Conservation (phyloP, 2,113 vertebrate genomes). For the Strigops habroptila region DNA sequence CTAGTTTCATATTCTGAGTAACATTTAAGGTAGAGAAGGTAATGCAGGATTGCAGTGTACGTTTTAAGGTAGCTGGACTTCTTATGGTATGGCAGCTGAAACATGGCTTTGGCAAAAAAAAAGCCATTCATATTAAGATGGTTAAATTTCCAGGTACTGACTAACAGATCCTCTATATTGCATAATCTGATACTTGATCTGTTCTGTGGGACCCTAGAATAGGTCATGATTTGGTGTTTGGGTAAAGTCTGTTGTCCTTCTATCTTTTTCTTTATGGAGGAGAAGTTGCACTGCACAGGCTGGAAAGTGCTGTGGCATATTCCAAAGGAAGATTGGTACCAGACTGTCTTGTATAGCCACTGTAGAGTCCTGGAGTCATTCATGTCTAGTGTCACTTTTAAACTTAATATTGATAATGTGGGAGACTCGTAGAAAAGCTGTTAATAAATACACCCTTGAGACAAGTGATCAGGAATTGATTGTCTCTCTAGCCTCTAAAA, state of each 20-base stretch:
- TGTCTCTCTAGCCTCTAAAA: not conserved
- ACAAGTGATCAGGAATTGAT: not conserved
- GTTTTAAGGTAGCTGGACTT: not conserved
- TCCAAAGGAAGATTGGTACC: not conserved
- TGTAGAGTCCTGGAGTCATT: not conserved
- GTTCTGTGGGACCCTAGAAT: not conserved
- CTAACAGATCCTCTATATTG: not conserved
- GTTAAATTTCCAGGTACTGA: not conserved
- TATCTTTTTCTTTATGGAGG: not conserved
- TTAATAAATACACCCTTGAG: not conserved
- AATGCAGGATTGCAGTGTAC: not conserved
- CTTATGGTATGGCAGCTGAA: not conserved
- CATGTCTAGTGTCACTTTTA: not conserved
- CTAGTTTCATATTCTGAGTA: not conserved
- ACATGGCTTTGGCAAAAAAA: not conserved
- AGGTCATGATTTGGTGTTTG: not conserved
- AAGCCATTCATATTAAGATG: not conserved
- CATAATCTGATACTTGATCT: not conserved
- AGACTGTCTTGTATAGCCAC: not conserved
- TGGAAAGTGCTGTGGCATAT: accelerated
- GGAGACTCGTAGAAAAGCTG: not conserved
- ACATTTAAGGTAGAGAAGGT: not conserved
- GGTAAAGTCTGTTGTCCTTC: not conserved
- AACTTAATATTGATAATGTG: not conserved
- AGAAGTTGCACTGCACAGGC: not conserved